Conservation (phyloP, 2,113 vertebrate species). For the Odontophorus gujanensis region DNA sequence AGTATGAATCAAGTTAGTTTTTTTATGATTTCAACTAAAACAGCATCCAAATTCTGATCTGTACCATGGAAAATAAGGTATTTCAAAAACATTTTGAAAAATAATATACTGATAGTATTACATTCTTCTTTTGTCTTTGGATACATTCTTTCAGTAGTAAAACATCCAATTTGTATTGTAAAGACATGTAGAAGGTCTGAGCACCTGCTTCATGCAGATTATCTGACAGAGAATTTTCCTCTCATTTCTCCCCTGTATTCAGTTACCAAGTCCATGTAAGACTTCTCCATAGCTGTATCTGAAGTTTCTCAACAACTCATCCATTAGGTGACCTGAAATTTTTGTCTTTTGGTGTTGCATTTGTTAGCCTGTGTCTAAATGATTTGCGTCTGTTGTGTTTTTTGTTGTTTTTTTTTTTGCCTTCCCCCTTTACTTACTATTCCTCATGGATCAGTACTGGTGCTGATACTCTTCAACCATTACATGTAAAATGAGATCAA, state of each 20-base stretch:
- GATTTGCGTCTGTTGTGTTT: not conserved
- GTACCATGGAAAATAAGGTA: not conserved
- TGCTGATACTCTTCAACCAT: no score
- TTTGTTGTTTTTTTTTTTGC: no score
- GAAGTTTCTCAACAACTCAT: not conserved
- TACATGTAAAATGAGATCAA: no score
- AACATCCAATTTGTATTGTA: not conserved
- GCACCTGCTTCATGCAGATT: not conserved
- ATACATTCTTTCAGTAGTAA: not conserved
- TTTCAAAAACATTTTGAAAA: not conserved
- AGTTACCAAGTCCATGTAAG: not conserved
- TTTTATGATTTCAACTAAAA: not conserved
- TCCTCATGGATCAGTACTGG: no score
- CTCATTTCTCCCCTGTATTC: fast-evolving
- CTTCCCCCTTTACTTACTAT: not conserved
- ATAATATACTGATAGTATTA: not conserved
- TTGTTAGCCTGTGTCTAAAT: not conserved
- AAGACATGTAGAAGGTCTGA: not conserved
- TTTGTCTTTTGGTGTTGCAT: not conserved
- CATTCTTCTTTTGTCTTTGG: not conserved
- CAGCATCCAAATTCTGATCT: not conserved
- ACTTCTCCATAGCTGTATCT: not conserved
- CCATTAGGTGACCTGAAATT: not conserved
- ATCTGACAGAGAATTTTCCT: not conserved
- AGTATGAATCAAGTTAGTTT: not conserved